Percentiles rank a stretch among this genome's conserved stretches.
Evolutionary conservation across 2,113 vertebrate species (phyloP).

Genomic region (Piprites chloris): DNA sequence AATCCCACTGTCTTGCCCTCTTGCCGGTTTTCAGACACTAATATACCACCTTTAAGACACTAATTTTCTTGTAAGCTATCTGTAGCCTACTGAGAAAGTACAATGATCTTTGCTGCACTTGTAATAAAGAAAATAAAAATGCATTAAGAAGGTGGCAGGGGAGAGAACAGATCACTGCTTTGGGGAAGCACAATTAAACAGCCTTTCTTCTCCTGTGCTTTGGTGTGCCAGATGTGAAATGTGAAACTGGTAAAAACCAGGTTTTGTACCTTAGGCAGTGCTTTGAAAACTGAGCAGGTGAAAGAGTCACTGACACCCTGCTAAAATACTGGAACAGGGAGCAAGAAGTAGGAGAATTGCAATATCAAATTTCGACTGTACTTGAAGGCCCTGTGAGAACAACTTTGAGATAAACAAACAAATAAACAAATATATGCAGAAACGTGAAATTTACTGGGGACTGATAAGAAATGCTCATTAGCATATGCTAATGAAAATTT

Average conservation of each 20-base stretch:
- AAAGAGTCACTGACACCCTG: neutral
- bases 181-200: conserved; percentile 6
- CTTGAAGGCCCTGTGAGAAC: neutral
- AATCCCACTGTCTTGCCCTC: neutral
- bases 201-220: neutral
- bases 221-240: neutral
- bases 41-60: neutral
- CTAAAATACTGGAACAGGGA: neutral
- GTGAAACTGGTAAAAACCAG: neutral
- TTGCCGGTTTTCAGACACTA: neutral
- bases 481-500: neutral
- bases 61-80: neutral
- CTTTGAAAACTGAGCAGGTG: neutral
- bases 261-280: neutral
- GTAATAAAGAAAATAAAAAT: conserved; percentile 2
- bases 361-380: neutral
- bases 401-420: neutral
- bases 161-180: neutral
- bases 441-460: neutral
- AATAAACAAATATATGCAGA: neutral
- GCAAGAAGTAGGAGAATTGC: neutral
- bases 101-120: neutral
- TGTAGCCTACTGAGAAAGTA: neutral
- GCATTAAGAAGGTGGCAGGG: neutral
- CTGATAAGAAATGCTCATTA: neutral